phyloP scores from a whole-genome alignment of 2,888 invertebrate genomes.

The Leptura quadrifasciata region DNA sequence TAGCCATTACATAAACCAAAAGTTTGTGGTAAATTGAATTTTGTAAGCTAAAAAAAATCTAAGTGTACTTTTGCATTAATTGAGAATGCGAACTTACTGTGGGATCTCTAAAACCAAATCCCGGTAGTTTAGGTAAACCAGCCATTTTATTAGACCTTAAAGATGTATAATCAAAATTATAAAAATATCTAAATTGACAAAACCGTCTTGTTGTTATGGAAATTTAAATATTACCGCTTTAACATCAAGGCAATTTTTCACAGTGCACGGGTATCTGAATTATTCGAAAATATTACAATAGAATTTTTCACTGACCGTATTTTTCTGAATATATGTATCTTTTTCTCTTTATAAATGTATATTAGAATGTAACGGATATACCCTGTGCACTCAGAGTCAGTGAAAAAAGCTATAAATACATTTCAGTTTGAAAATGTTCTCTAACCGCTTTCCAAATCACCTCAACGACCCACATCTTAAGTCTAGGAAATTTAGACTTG shows the following conservation, averaged over 20 bases:
- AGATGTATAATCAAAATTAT: constrained; percentile 50
- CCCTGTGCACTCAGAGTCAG: too few species aligned
- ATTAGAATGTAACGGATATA: too few species aligned
- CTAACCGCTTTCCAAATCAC: too few species aligned
- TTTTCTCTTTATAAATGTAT: too few species aligned
- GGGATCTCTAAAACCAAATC: constrained; percentile 80
- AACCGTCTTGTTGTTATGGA: constrained; percentile 29
- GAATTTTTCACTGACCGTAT: too few species aligned
- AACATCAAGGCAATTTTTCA: not conserved
- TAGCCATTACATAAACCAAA: constrained; percentile 82
- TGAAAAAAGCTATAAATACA: too few species aligned
- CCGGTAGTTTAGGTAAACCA: constrained; percentile 83
- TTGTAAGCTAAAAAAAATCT: constrained; percentile 71
- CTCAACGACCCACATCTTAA: too few species aligned
- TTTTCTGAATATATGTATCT: too few species aligned
- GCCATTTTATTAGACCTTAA: constrained; percentile 62
- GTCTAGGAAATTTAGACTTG: too few species aligned
- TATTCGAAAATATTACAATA: too few species aligned
- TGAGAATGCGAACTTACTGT: constrained; percentile 71
- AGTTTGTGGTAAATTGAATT: constrained; percentile 79
- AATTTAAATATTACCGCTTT: constrained; percentile 13
- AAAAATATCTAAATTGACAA: constrained; percentile 33
- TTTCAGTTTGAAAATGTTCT: too few species aligned
- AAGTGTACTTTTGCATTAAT: not conserved
- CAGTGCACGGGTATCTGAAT: not conserved